Percentiles rank a stretch among this genome's conserved stretches.
Evolutionary conservation across 1,140 invertebrate genomes (phyloP).

Genomic region (Eumaeus atala): DNA sequence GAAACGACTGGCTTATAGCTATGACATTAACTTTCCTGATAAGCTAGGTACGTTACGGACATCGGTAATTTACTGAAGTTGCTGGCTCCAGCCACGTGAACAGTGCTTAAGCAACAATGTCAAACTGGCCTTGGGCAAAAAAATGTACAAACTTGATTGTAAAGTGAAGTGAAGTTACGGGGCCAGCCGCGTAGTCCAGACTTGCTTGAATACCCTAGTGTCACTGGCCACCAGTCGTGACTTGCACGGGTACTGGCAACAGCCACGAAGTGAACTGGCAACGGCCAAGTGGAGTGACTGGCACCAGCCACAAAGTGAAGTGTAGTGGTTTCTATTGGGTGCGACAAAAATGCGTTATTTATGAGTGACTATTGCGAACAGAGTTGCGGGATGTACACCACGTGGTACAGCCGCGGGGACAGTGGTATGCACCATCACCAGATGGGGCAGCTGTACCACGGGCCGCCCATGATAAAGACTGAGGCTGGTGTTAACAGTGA

Average conservation of each 20-base stretch:
- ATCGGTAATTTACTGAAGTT: too few species aligned
- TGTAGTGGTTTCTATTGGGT: conserved; percentile 25
- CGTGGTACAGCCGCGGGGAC: conserved; percentile 72
- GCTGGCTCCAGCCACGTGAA: too few species aligned
- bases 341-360: conserved; percentile 48
- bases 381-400: conserved; percentile 69
- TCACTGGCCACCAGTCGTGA: too few species aligned
- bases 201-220: too few species aligned
- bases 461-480: conserved; percentile 73
- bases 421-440: conserved; percentile 71
- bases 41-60: too few species aligned
- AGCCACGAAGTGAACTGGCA: conserved; percentile 8
- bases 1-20: too few species aligned
- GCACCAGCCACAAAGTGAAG: conserved; percentile 8
- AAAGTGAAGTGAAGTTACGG: too few species aligned
- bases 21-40: too few species aligned
- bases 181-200: too few species aligned
- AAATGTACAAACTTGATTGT: too few species aligned
- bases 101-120: too few species aligned
- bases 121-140: too few species aligned
- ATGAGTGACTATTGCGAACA: conserved; percentile 63
- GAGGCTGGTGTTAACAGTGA: conserved; percentile 71
- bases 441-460: conserved; percentile 71
- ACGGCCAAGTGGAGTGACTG: conserved; percentile 5
- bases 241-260: neutral